Base-by-base conservation (phyloP, 2,888 invertebrate species). In the Nezara viridula region DNA sequence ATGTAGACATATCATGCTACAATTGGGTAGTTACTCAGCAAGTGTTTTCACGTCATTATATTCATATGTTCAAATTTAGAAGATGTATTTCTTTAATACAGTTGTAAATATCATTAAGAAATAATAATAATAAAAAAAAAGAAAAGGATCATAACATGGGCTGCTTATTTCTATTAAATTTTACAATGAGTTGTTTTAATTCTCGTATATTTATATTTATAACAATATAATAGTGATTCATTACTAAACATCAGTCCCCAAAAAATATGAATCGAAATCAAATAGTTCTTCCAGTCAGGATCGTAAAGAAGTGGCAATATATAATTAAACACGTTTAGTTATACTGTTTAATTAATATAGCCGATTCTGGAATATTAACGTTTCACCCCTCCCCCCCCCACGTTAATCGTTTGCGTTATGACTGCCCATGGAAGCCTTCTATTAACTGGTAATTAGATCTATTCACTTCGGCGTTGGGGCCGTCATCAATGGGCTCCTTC, bases 361-460 rank as follows among this genome's bases (percentile, higher is more conserved):
- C 1, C 12, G 60, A 66, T 66, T 66, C 32, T 32, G 16, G 32
- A 32, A 32, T 32, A 66, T 66, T 66, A 66, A 66, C 32, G 66
- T 66, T 66, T 60, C 27, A 27, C 27, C 9, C 16, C 60, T 66
- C 32, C 27, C 27, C 14, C 27, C 9, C 16, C 60, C 66, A 19
- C 4, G 32, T 66, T 66, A 66, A 66, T 66, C 66, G 66, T 66
- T 66, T 32, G 66, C 66, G 27, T 60, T 27, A n/a, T 60, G 27
- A 16, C 60, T 32, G 60, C 6, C 66, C 66, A 66, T 32, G 66
- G 66, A 19, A 66, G 32, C 16, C 66, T 66, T 66, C 7, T 66
- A 37, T 66, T 66, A 32, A 66, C 66, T 66, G 66, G 66, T 66
- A 66, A 66, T 66, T 66, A 66, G 66, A 66, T 66, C 66, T 66